Evolutionary conservation across 92 coral and sea anemone genomes (phyloP).

Genomic region (Desmophyllum pertusum): DNA sequence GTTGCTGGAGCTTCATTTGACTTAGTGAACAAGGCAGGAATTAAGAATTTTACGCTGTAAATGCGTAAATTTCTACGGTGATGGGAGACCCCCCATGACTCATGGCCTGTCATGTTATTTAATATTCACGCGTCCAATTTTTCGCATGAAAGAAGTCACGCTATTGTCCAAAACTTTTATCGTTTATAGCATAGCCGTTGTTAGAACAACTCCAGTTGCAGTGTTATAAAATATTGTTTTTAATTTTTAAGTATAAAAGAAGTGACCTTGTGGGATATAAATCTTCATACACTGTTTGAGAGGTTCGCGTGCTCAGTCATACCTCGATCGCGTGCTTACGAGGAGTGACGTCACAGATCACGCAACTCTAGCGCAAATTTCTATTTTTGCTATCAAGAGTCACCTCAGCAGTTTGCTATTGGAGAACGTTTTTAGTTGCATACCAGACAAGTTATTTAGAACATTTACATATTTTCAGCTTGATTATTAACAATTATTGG

Average conservation of each 20-base stretch:
- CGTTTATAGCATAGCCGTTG: too few species aligned
- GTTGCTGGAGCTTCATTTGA: background rate
- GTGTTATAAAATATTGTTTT: background rate
- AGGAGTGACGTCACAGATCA: background rate
- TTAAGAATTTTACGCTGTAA: background rate
- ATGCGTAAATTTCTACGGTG: background rate
- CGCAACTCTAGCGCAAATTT: background rate
- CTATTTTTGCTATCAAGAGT: background rate
- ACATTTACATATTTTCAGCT: too few species aligned
- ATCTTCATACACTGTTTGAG: background rate
- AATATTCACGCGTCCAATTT: background rate
- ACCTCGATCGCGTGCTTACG: background rate
- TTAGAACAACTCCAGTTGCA: background rate
- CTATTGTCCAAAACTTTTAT: background rate
- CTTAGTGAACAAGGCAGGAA: background rate
- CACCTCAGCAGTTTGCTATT: background rate
- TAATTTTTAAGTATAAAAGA: background rate
- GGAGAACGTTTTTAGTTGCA: background rate
- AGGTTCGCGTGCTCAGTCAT: background rate
- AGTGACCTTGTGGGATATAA: background rate
- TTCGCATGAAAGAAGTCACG: background rate
- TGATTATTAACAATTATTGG: too few species aligned
- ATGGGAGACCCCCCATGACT: background rate
- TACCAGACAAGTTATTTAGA: too few species aligned
- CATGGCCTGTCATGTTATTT: background rate